Evolutionary conservation across 1,140 invertebrate species (phyloP).

Genomic region (Thaumetopoea pityocampa): DNA sequence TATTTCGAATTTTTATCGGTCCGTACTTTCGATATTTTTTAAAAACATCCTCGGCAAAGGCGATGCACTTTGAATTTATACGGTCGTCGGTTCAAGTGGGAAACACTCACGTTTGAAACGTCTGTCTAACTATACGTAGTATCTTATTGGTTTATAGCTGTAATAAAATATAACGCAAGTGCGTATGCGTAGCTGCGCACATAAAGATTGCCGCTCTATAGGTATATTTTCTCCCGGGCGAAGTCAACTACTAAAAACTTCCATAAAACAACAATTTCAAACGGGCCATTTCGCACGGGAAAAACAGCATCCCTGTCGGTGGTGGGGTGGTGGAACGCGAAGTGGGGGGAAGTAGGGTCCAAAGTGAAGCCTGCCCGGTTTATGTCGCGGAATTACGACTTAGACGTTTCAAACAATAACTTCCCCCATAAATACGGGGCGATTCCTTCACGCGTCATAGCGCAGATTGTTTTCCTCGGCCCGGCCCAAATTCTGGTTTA

Average conservation of each 20-base stretch:
- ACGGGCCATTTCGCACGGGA: slow-evolving; percentile 71
- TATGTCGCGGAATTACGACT: slow-evolving; percentile 74
- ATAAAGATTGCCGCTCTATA: slow-evolving; percentile 62
- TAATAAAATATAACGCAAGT: too few relatives aligned
- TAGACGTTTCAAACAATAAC: slow-evolving; percentile 76
- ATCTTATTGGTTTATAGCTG: too few relatives aligned
- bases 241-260: slow-evolving; percentile 75
- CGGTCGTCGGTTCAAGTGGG: too few relatives aligned
- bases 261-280: slow-evolving; percentile 76
- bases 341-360: slow-evolving; percentile 32
- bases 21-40: slow-evolving; percentile 56
- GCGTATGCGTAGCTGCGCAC: slow-evolving; percentile 22
- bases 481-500: slow-evolving; percentile 29
- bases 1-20: slow-evolving; percentile 71
- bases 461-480: slow-evolving; percentile 53
- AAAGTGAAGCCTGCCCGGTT: slow-evolving; percentile 64
- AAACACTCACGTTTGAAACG: too few relatives aligned
- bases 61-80: slow-evolving; percentile 16
- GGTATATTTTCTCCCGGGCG: slow-evolving; percentile 60
- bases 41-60: slow-evolving; percentile 28
- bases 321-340: slow-evolving; percentile 20
- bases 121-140: too few relatives aligned
- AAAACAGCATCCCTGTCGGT: slow-evolving; percentile 65
- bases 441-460: slow-evolving; percentile 74
- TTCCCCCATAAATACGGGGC: slow-evolving; percentile 68